These are phyloP conservation scores for Plemyria rubiginata DNA, from an alignment of 2,888 invertebrate species.

Conservation along the genomic window DNA sequence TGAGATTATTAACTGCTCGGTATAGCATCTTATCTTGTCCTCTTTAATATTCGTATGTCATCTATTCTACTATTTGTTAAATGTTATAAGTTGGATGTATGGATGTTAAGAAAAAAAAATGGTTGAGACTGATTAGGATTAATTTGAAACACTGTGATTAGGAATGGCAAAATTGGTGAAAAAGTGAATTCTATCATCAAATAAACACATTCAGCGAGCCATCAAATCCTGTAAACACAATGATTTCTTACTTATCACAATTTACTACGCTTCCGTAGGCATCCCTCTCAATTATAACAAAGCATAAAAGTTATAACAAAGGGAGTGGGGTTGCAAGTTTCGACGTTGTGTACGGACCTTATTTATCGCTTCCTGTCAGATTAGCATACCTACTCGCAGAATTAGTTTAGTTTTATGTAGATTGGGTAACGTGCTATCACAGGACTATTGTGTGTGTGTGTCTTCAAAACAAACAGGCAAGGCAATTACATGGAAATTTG, in stretches of 20 bases:
- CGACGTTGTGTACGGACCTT: conserved; percentile 56
- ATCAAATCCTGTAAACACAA: conserved; percentile 9
- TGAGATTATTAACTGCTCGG: too few species aligned
- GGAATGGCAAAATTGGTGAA: too few species aligned
- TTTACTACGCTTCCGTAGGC: conserved; percentile 16
- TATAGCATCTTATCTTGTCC: too few species aligned
- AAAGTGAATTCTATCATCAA: not conserved
- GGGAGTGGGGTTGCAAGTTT: conserved; percentile 55
- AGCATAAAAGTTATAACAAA: conserved; percentile 63
- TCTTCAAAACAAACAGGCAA: conserved; percentile 10
- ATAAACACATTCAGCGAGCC: not conserved
- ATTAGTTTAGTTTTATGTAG: conserved; percentile 33
- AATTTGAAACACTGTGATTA: too few species aligned
- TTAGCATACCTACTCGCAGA: conserved; percentile 52
- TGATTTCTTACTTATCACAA: conserved; percentile 21
- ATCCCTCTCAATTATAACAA: conserved; percentile 56
- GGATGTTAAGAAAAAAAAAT: too few species aligned
- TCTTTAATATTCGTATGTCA: too few species aligned
- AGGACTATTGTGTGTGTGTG: conserved; percentile 7
- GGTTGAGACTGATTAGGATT: too few species aligned
- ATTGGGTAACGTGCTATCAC: conserved; percentile 23
- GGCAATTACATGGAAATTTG: not conserved
- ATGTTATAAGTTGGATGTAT: too few species aligned
- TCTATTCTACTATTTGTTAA: too few species aligned
- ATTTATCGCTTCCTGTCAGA: conserved; percentile 64